phyloP scores from a whole-genome alignment of 2,113 vertebrate species.

The Leptocoma aspasia region DNA sequence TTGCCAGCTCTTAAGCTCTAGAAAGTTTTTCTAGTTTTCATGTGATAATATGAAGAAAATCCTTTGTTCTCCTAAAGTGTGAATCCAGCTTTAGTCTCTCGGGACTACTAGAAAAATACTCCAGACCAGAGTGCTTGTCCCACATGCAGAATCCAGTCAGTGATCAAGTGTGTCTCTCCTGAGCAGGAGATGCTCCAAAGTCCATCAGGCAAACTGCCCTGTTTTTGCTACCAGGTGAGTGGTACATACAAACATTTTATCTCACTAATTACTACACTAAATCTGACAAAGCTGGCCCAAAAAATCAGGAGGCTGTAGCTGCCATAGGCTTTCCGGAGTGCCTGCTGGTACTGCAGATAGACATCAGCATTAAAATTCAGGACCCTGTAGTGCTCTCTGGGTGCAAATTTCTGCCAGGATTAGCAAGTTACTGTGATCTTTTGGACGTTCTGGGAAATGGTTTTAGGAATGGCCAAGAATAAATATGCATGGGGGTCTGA shows the following conservation, averaged over 20 bases:
- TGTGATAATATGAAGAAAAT: background rate
- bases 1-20: background rate
- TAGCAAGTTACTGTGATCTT: background rate
- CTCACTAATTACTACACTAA: background rate
- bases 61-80: background rate
- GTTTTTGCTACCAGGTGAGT: background rate
- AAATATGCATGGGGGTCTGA: background rate
- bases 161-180: background rate
- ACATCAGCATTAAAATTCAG: background rate
- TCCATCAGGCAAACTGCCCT: background rate
- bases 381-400: background rate
- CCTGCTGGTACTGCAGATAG: background rate
- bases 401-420: background rate
- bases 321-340: background rate
- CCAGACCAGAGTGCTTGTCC: background rate
- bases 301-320: background rate
- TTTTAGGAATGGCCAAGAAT: background rate
- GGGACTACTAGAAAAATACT: background rate
- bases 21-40: background rate
- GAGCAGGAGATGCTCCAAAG: background rate
- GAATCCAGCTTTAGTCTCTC: background rate
- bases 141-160: background rate
- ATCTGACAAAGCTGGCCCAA: background rate
- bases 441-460: background rate
- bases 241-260: background rate